Evolutionary conservation across 2,888 invertebrate genomes (phyloP), one percentile per base, ranked within the genome.

Genomic region (Drosophila quinaria): DNA sequence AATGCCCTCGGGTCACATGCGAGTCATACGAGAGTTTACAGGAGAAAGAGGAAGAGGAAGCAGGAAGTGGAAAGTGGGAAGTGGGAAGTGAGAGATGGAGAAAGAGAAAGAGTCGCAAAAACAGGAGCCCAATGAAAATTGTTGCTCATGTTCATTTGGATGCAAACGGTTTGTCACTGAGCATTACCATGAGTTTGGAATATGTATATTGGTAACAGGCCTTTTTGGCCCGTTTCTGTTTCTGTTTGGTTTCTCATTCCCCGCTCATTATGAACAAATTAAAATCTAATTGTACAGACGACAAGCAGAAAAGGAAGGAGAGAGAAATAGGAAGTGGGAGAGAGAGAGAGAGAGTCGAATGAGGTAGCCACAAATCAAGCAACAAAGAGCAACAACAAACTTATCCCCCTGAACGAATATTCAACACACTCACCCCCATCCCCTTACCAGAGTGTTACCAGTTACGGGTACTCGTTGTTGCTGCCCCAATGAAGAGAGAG

Each of bases 251-350:
- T 51, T 56, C 33, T 78, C 62, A 68, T 44, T 15, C 29, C 66
- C 46, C n/a, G 29, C 62, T 64, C 72, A 81, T 74, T 81, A 74
- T 69, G 73, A 68, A 70, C 80, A 87, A 84, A 87, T 84, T 84
- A 81, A 84, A 84, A 80, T 78, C 78, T 75, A 70, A 86, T 81
- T 83, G 76, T 76, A 67, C 71, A 62, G 78, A 73, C 64, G 72
- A 58, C 78, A 54, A 51, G 22, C 11, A 1, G 25, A 42, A 33
- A 11, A 9, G 47, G 13, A 17, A 10, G 47, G 33, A 6, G 37
- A 22, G 29, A 13, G n/a, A 33, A 22, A 0, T 22, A 22, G 22
- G 22, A 4, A 22, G 15, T 1, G 9, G 4, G 39, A 17, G 31
- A 11, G 35, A 10, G 35, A 35, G 13, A 4, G 13, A 13, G 35